Percentiles rank a stretch among this genome's conserved stretches.
Evolutionary conservation across 2,797 vertebrate species (phyloP).

Genomic region (Melopsittacus undulatus): DNA sequence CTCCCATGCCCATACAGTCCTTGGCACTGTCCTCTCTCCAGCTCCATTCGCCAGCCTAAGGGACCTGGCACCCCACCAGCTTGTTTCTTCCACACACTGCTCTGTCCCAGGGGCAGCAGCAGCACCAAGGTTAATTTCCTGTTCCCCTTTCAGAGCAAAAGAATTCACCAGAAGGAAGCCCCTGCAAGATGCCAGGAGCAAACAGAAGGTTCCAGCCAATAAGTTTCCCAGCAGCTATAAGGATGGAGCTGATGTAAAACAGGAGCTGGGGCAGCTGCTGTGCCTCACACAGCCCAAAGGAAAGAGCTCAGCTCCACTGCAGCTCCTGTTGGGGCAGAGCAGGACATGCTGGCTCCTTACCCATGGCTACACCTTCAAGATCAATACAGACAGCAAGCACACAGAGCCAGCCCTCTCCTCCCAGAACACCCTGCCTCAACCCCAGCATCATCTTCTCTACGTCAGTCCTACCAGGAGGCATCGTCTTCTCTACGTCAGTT

Average conservation of each 20-base stretch:
- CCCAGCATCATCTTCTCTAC: background rate
- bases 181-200: background rate
- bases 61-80: background rate
- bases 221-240: background rate
- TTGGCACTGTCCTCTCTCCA: background rate
- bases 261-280: background rate
- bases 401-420: background rate
- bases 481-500: background rate
- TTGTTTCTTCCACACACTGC: background rate
- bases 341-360: background rate
- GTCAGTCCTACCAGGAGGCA: background rate
- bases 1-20: rapidly evolving
- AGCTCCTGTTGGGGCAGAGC: background rate
- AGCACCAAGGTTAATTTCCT: background rate
- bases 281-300: background rate
- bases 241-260: background rate
- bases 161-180: background rate
- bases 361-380: background rate
- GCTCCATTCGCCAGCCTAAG: background rate
- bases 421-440: background rate
- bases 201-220: background rate
- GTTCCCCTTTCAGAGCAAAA: background rate
- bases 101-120: background rate
- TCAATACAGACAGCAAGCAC: background rate
- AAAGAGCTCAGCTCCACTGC: background rate